Percentiles rank a stretch among this genome's conserved stretches.
Conservation (phyloP, 37 sponge, comb jelly and placozoan species). For the Halisarca cf. caerulea region DNA sequence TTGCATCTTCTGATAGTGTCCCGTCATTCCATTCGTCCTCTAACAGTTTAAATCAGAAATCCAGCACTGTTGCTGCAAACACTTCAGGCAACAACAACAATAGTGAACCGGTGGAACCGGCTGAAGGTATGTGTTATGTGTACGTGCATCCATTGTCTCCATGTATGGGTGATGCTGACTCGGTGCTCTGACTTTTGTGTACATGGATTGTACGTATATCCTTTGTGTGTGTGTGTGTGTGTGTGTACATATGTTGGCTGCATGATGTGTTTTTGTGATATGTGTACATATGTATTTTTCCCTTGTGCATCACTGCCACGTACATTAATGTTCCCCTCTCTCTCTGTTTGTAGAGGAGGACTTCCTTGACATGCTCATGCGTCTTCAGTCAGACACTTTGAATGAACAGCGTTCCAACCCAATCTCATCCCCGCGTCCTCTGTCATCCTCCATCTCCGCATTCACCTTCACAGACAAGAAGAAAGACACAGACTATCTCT, state of each 20-base stretch:
- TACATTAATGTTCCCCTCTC: neutral
- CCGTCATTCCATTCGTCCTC: slow-evolving; percentile 2
- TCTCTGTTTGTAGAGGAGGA: slow-evolving; percentile 8
- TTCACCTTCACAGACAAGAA: neutral
- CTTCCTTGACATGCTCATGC: slow-evolving; percentile 53
- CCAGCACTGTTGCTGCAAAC: neutral
- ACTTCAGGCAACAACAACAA: slow-evolving; percentile 2
- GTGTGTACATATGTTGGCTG: neutral
- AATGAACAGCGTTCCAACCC: slow-evolving; percentile 49
- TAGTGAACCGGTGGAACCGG: neutral
- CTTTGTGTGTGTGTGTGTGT: neutral
- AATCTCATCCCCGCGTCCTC: neutral
- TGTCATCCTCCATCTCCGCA: neutral
- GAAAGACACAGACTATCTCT: neutral
- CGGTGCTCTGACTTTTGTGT: too few relatives aligned
- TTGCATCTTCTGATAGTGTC: neutral
- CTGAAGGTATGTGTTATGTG: slow-evolving; percentile 15
- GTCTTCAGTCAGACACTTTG: slow-evolving; percentile 43
- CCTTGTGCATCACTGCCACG: neutral
- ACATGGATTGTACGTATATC: neutral
- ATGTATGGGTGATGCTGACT: too few relatives aligned
- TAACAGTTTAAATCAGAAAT: neutral
- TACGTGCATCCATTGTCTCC: too few relatives aligned
- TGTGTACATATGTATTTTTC: neutral
- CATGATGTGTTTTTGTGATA: neutral